These are phyloP conservation scores for Hemicrepidius hirtus DNA, from an alignment of 2,888 invertebrate genomes.

Conservation along the genomic window DNA sequence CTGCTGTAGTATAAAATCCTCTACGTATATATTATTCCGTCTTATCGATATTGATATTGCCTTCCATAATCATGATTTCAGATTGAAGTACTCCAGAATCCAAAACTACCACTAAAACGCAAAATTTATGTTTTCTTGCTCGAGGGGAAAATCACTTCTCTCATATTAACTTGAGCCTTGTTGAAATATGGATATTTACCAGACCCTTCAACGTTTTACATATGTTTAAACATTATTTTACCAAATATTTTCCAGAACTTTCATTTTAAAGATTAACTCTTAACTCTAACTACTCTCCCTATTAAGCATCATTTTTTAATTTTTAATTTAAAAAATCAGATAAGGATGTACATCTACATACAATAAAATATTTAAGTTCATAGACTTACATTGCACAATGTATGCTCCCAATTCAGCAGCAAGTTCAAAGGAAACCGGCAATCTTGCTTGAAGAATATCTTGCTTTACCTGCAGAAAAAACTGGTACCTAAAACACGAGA, in stretches of 20 bases:
- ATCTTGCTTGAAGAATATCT: constrained; percentile 94
- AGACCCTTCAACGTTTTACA: constrained; percentile 12
- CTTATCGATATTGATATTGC: constrained; percentile 34
- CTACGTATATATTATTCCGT: constrained; percentile 28
- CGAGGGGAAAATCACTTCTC: constrained; percentile 27
- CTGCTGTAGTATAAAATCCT: constrained; percentile 16
- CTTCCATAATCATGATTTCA: constrained; percentile 32
- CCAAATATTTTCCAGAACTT: not conserved
- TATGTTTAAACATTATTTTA: constrained; percentile 11
- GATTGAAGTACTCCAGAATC: constrained; percentile 32
- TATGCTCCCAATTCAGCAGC: constrained; percentile 94
- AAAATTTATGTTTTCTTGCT: constrained; percentile 26
- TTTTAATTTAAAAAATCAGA: not conserved
- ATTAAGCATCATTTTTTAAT: no score
- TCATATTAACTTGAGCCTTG: constrained; percentile 14
- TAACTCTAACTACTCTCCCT: no score
- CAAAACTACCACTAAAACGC: constrained; percentile 28
- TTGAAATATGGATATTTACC: constrained; percentile 23
- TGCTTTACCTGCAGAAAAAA: constrained; percentile 97
- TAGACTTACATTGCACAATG: constrained; percentile 95
- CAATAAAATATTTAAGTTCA: no score
- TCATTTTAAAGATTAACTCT: not conserved
- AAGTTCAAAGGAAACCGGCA: constrained; percentile 93
- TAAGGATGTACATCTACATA: no score
- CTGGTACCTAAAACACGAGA: constrained; percentile 85